Evolutionary conservation across 2,888 invertebrate genomes (phyloP), one percentile per base, ranked within the genome.

Genomic region (Andrena marginata): DNA sequence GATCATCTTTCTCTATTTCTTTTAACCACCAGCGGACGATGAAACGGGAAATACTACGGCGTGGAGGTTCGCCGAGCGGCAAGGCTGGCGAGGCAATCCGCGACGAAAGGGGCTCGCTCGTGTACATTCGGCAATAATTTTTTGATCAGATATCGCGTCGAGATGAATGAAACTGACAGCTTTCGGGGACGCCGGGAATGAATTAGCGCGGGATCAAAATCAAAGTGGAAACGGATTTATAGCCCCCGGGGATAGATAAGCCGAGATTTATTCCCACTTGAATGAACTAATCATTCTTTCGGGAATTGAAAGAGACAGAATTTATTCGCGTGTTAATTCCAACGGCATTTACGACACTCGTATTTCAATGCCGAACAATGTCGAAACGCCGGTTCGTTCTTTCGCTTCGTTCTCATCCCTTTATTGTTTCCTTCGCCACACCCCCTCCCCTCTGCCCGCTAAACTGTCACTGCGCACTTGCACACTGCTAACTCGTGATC

Each of bases 271-370:
- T 75, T 75, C 10, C 13, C 62, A 31, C 26, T 20, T 16, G 26
- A 60, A 63, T 16, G 62, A 63, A 68, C 62, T 62, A 54, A 67
- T 68, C 75, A 42, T 67, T 51, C 62, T 31, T 67, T 26, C n/a
- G 26, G 31, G 51, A 63, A 62, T 67, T 42, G 56, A 67, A 65
- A 62, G 51, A 63, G 35, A 60, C 29, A 26, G 13, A 62, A 54
- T 78, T 77, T 71, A 62, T 71, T 71, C 60, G 31, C 29, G 13
- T 26, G 29, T 31, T 71, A 71, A 71, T 71, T 71, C 20, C 60
- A n/a, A 7, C 23, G 60, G 48, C 48, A 20, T 71, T 71, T 71
- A 71, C n/a, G 48, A 29, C 70, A 48, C 48, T 49, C 70, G 23
- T 71, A 71, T 71, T 60, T 71, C 70, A 70, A 20, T 23, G n/a